A percentile compares a stretch with the other conserved stretches of the same genome.
Conservation (phyloP, 92 coral and sea anemone genomes). For the Hydrozoanthus gracilis region DNA sequence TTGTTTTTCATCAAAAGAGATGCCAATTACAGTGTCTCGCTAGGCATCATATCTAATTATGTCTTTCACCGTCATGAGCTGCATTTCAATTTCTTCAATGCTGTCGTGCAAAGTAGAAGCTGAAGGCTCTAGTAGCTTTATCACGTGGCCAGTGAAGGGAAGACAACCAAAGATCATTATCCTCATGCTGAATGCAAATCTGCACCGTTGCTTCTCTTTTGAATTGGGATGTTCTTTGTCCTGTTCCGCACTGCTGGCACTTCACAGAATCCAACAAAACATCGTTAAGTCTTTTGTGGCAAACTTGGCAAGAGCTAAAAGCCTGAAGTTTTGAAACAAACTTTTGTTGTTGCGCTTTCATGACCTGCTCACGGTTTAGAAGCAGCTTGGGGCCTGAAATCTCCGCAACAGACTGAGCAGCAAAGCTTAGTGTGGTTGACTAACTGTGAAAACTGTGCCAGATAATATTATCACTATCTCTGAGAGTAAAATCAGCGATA, state of each 20-base stretch:
- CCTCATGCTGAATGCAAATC: slow-evolving; percentile 14
- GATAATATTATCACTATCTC: slow-evolving; percentile 56
- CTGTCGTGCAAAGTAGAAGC: background rate
- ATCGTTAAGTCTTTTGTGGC: slow-evolving; percentile 17
- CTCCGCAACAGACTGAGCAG: slow-evolving; percentile 13
- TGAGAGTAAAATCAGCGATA: slow-evolving; percentile 49
- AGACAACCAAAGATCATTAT: slow-evolving; percentile 35
- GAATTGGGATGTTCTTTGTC: slow-evolving; percentile 35
- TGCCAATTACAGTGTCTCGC: background rate
- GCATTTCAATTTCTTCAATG: slow-evolving; percentile 18
- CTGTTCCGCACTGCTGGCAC: slow-evolving; percentile 33
- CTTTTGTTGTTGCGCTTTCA: slow-evolving; percentile 25
- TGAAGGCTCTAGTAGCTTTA: background rate
- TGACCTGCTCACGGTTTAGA: slow-evolving; percentile 34
- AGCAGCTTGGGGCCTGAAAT: slow-evolving; percentile 17
- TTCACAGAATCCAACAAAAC: slow-evolving; percentile 25
- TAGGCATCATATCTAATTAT: background rate
- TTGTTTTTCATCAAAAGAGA: slow-evolving; percentile 31
- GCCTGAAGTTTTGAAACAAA: slow-evolving; percentile 32
- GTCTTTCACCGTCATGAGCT: slow-evolving; percentile 1
- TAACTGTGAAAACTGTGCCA: slow-evolving; percentile 44
- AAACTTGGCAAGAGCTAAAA: slow-evolving; percentile 35
- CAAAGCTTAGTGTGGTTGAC: too few relatives aligned
- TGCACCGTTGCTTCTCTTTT: slow-evolving; percentile 38
- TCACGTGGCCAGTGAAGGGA: background rate